These are phyloP conservation scores for Aphidius ervi DNA, from an alignment of 1,140 invertebrate species.

Conservation along the genomic window DNA sequence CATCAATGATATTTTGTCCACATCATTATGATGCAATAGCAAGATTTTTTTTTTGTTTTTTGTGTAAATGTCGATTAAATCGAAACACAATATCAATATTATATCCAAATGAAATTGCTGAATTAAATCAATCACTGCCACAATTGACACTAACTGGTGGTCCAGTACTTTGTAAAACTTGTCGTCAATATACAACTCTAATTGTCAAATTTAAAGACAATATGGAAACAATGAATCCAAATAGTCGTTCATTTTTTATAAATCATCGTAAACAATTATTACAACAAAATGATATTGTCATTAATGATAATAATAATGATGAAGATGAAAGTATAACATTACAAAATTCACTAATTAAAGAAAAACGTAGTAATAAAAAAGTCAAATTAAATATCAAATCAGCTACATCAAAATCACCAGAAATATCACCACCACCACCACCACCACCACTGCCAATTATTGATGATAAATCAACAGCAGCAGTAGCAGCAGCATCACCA, in stretches of 20 bases:
- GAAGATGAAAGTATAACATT: conserved; percentile 18
- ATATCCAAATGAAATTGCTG: conserved; percentile 58
- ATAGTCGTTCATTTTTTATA: conserved; percentile 59
- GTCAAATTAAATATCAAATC: too few relatives aligned
- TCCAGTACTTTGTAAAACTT: conserved; percentile 73
- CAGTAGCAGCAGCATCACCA: too few relatives aligned
- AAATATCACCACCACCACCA: conserved; percentile 1
- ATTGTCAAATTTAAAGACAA: conserved; percentile 58
- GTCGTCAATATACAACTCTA: conserved; percentile 69
- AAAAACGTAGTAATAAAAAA: conserved; percentile 49
- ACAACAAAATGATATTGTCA: conserved; percentile 65
- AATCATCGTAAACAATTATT: conserved; percentile 66
- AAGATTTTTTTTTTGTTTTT: conserved; percentile 67
- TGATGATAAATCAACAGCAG: too few relatives aligned
- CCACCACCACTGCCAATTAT: too few relatives aligned
- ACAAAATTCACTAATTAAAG: conserved; percentile 46
- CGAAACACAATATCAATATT: conserved; percentile 67
- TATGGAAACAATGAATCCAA: conserved; percentile 50
- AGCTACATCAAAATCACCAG: conserved; percentile 36
- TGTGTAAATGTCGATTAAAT: conserved; percentile 69
- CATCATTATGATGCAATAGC: conserved; percentile 58
- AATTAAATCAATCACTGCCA: conserved; percentile 63
- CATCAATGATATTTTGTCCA: conserved; percentile 52
- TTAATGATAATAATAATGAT: conserved; percentile 45
- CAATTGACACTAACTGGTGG: conserved; percentile 55